Base-by-base conservation (phyloP, 1,140 invertebrate species). In the Bombus polaris region DNA sequence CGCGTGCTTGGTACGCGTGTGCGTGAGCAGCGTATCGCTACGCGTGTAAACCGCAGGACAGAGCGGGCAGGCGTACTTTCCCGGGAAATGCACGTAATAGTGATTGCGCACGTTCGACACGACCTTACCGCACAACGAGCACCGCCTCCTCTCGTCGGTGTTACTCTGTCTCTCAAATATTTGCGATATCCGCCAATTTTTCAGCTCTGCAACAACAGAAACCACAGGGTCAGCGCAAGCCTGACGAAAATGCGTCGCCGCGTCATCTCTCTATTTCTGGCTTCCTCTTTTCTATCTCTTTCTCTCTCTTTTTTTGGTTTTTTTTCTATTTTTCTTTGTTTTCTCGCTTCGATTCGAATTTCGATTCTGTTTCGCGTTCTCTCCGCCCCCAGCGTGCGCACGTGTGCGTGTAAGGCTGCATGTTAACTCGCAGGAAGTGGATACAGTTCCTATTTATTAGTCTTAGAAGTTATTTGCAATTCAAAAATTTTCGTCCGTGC, bases 61-160 rank as follows among this genome's bases (percentile, higher is more conserved):
- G 89, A 96, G 95, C 81, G 96, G 94, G 94, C 96, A 97, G 89
- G 96, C 96, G 90, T 96, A 96, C 91, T 96, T 96, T 86, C 96
- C 96, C 73, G 96, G 96, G 92, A 96, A 97, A 94, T 97, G 96
- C 83, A 97, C 96, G 93, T 97, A 96, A 95, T 97, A 96, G 93
- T 97, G 96, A 95, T 97, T 97, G 88, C 96, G 95, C 89, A 96
- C 96, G 94, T 97, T 96, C 91, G 96, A 96, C 86, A 97, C 96
- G 91, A 97, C 96, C 95, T 97, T 97, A 92, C 96, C 96, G 93
- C 96, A 97, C 92, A 96, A 94, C 91, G 96, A 96, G 94, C 96
- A 97, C 91, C 96, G 95, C 93, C 96, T 96, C 93, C 96, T 95
- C 94, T 97, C 96, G 94, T 96, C 96, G 94, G 94, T 95, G 91